These are phyloP conservation scores for Prunella strophiata DNA, from an alignment of 2,797 vertebrate genomes.

Conservation along the genomic window DNA sequence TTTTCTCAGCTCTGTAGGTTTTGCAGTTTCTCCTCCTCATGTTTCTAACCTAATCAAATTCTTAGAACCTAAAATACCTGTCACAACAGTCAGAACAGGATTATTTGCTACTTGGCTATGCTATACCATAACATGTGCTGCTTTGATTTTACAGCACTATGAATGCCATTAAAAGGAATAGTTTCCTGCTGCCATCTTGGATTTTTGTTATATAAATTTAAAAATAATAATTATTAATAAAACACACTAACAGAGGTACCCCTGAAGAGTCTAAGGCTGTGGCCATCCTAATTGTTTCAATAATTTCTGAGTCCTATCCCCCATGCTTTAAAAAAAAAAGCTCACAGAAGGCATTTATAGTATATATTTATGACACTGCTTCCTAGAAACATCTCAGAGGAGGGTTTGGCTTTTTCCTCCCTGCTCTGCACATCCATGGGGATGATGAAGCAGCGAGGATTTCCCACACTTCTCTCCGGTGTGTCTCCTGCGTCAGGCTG, in stretches of 20 bases:
- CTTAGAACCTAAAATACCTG: not conserved
- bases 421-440: not conserved
- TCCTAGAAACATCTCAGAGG: constrained; percentile 25
- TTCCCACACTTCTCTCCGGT: constrained; percentile 22
- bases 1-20: not conserved
- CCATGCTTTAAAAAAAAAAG: not conserved
- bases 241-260: not conserved
- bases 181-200: not conserved
- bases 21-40: not conserved
- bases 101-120: not conserved
- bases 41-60: not conserved
- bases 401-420: not conserved
- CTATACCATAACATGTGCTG: rapidly evolving
- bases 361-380: not conserved
- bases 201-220: not conserved
- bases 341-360: no score
- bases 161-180: not conserved
- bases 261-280: not conserved
- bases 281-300: not conserved
- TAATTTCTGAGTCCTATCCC: not conserved
- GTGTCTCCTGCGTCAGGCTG: constrained; percentile 28
- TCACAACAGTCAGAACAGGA: not conserved
- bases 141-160: not conserved
- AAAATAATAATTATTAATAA: not conserved
- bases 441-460: constrained; percentile 39